Base-by-base conservation (phyloP, 2,797 vertebrate species). In the Clarias platycephalus region DNA sequence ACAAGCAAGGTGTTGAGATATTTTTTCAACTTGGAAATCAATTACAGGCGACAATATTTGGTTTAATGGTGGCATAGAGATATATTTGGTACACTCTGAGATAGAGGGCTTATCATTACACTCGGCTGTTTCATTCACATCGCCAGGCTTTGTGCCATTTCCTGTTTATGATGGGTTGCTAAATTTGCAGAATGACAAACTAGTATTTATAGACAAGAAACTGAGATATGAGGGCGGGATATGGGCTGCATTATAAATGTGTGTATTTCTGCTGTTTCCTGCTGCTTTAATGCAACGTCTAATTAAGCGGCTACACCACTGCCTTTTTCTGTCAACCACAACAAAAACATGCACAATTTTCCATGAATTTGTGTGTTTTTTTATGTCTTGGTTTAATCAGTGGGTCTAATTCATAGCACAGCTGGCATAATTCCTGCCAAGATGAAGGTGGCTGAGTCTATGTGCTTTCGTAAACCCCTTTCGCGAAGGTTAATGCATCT, bases 401-500 rank as follows among this genome's bases (percentile, higher is more conserved):
- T 4, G 40, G 20, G 57, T 28, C 55, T 70, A 75, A 74, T 82
- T 66, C 40, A 24, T 22, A 57, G 70, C 80, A 53, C 71, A 77
- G 34, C 64, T 76, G 84, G 64, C 5, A 3, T 70, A 82, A 71
- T 71, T 86, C 74, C 26, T 57, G 57, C 57, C 55, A 18, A 68
- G 64, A 63, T 26, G 34, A 15, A 80, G 44, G 28, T 62, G 58
- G 67, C 62, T 37, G 13, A 76, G 60, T 37, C 18, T 40, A 53
- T 84, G 71, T 16, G 70, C 68, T 49, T 49, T 49, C 10, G 9
- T 58, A 64, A 81, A 53, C 44, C 71, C 37, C 57, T 79, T 62
- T 68, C 57, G 71, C 60, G 15, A 57, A 76, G 68, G 85, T 84
- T 86, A 86, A 83, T 81, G 26, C 55, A 83, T 40, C 12, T 13